A percentile compares a stretch with the other conserved stretches of the same genome.
Conservation (phyloP, 2,888 invertebrate species). For the Epinotia bilunana region DNA sequence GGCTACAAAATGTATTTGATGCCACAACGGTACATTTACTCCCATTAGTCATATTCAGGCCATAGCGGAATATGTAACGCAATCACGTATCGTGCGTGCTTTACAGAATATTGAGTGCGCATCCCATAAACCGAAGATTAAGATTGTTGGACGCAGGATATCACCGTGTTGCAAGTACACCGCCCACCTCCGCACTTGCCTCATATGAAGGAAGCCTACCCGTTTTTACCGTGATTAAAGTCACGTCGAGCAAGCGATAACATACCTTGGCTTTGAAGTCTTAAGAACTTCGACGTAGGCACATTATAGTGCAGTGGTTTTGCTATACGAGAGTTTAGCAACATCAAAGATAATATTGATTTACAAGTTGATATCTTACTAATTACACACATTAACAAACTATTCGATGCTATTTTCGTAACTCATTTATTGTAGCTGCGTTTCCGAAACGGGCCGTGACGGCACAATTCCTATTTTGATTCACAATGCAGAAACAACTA, state of each 20-base stretch:
- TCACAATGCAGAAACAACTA: neutral
- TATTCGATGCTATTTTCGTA: constrained; percentile 23
- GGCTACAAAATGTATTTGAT: neutral
- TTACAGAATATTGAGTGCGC: constrained; percentile 35
- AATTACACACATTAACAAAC: constrained; percentile 45
- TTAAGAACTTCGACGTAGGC: neutral
- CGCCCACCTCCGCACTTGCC: constrained; percentile 57
- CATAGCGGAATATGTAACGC: constrained; percentile 7
- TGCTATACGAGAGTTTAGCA: constrained; percentile 50
- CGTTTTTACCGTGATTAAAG: constrained; percentile 1
- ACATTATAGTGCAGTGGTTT: neutral
- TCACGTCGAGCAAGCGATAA: constrained; percentile 2
- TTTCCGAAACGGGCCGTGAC: constrained; percentile 20
- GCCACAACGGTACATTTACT: neutral
- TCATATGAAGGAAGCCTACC: constrained; percentile 56
- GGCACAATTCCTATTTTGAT: constrained; percentile 4
- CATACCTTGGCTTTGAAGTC: neutral
- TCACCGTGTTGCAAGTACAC: constrained; percentile 57
- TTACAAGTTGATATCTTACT: constrained; percentile 57
- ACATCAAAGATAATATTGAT: constrained; percentile 59
- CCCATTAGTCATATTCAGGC: constrained; percentile 16
- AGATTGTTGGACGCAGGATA: constrained; percentile 54
- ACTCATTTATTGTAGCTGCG: constrained; percentile 16
- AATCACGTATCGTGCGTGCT: constrained; percentile 25
- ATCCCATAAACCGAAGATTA: constrained; percentile 37